These are phyloP conservation scores for Sebastes reedi DNA, from an alignment of 2,797 vertebrate species.

Conservation along the genomic window DNA sequence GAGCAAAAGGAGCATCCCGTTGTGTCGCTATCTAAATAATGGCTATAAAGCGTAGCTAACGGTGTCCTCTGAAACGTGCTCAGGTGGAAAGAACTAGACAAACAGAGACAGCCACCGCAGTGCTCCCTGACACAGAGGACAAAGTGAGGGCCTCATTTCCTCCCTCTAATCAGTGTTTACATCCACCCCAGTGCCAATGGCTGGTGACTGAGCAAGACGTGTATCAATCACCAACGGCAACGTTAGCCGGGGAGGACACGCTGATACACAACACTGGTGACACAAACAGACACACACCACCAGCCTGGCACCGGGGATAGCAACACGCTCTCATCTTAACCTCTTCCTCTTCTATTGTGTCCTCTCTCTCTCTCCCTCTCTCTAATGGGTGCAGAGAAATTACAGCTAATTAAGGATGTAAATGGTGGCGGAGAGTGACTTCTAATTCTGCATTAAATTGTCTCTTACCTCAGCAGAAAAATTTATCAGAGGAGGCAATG, in stretches of 20 bases:
- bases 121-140: constrained; percentile 83
- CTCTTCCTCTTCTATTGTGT: constrained; percentile 51
- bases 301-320: constrained; percentile 22
- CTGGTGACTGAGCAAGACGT: constrained; percentile 75
- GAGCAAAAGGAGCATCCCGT: constrained; percentile 77
- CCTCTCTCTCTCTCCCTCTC: constrained; percentile 40
- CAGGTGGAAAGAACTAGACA: constrained; percentile 85
- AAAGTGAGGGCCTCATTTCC: constrained; percentile 85
- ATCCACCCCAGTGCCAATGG: constrained; percentile 75
- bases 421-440: constrained; percentile 88
- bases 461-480: constrained; percentile 93
- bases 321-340: constrained; percentile 63
- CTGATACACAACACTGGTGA: constrained; percentile 33
- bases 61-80: constrained; percentile 84
- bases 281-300: constrained; percentile 29
- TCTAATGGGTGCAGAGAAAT: constrained; percentile 89
- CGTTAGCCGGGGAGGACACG: constrained; percentile 50
- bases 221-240: constrained; percentile 80
- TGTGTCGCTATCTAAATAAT: constrained; percentile 83
- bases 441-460: constrained; percentile 91
- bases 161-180: constrained; percentile 84
- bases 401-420: constrained; percentile 92
- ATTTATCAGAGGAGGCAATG: constrained; percentile 88
- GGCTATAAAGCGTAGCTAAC: constrained; percentile 84
- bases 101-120: constrained; percentile 80